Base-by-base conservation (phyloP, 2,888 invertebrate species). In the Neoascia interrupta region DNA sequence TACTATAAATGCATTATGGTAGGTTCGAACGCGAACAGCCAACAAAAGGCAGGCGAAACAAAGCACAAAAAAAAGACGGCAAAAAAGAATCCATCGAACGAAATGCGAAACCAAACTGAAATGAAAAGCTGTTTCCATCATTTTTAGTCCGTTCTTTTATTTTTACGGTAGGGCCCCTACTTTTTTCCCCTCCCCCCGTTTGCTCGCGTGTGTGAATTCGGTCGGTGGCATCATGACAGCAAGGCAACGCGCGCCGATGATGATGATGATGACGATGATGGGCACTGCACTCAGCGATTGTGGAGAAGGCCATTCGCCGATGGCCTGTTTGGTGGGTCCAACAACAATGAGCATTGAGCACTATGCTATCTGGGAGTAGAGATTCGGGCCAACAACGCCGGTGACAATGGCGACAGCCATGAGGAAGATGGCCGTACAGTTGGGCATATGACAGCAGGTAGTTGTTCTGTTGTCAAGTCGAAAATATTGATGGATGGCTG, bases 311-410 rank as follows among this genome's bases (percentile, higher is more conserved):
- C 68, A 69, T 69, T 43, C 68, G n/a, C n/a, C n/a, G 41, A 51
- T 58, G 58, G 49, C 68, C 58, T 51, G 68, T 58, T 69, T 51
- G 58, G 49, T 15, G 39, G 31, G 41, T 58, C 21, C 58, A 43
- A 31, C 37, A 47, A 28, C 13, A n/a, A n/a, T n/a, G n/a, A n/a
- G n/a, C n/a, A n/a, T n/a, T n/a, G n/a, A n/a, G 8, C 13, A 6
- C 34, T 47, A 11, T 28, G 19, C 15, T 28, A 36, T 56, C 49
- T 23, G 39, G 26, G 41, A n/a, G n/a, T n/a, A n/a, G 58, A 58
- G 68, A 69, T 69, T 69, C 58, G 68, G 58, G 68, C 49, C 49
- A 69, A 51, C 68, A n/a, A n/a, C n/a, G 58, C 58, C 68, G 58
- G 51, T 69, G 68, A 43, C 68, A 51, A 58, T 58, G 58, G 58